Base-by-base conservation (phyloP, 2,888 invertebrate species). In the Apamea crenata region DNA sequence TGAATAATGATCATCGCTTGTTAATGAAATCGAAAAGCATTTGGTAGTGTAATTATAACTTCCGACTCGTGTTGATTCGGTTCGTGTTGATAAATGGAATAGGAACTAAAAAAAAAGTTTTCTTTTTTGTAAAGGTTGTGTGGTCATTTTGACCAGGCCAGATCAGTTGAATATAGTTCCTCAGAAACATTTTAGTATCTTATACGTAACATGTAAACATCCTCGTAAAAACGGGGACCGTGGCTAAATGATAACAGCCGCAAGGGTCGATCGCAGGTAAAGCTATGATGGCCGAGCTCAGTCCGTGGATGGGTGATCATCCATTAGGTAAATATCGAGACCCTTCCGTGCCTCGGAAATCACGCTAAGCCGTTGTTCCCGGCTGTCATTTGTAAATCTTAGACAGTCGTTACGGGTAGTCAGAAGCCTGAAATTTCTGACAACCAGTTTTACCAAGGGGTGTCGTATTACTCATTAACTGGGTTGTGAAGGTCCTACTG, bases 41-140 rank as follows among this genome's bases (percentile, higher is more conserved):
- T 67, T 68, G 25, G 67, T 59, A 14, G 32, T 53, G 25, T 69
- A 76, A 78, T 74, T 78, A 82, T 78, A 67, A 78, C 74, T 82
- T 78, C 78, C 67, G 70, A 78, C 47, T 78, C 53, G 40, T 25
- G 18, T 29, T 6, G 36, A 36, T 36, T 36, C 40, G 40, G 21
- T 69, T 59, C 32, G 32, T 72, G 32, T 76, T 72, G 18, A 76
- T 76, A 67, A 70, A 75, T 69, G 12, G 36, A 71, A 81, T n/a
- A 71, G 40, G 61, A 71, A 66, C 56, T 32, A 44, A 36, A 25
- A 4, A 32, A 14, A 3, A 50, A 1, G 4, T 10, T 71, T 44
- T 65, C 18, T 47, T 47, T 40, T 70, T 18, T 3, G 3, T 18
- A n/a, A 0, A 2, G 12, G 2, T 25, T 10, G 2, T 32, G 2